Percentiles rank a stretch among this genome's conserved stretches.
Conservation (phyloP, 2,113 vertebrate genomes). For the Eurypyga helias region DNA sequence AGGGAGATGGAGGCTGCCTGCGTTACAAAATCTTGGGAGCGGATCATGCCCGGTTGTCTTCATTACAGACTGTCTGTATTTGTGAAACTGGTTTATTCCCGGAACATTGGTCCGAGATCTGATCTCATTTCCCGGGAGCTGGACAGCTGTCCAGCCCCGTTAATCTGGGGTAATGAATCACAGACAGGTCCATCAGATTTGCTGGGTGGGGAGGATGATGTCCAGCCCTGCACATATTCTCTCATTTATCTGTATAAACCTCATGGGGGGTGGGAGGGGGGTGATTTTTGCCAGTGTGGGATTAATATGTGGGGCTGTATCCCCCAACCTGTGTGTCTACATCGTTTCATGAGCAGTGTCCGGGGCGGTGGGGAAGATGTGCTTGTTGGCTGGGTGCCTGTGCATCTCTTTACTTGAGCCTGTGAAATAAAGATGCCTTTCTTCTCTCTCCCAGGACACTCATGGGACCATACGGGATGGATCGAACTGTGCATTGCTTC, state of each 20-base stretch:
- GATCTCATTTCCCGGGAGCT: constrained; percentile 48
- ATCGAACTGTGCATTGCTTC: constrained; percentile 83
- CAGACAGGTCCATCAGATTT: constrained; percentile 52
- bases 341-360: fast-evolving
- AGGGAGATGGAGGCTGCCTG: neutral
- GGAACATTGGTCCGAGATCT: neutral
- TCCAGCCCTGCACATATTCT: constrained; percentile 2
- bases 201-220: constrained; percentile 50
- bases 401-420: neutral
- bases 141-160: constrained; percentile 45
- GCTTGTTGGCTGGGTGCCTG: neutral
- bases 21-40: neutral
- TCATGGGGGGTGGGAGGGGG: neutral
- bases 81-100: neutral
- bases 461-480: constrained; percentile 89
- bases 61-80: neutral
- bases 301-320: fast-evolving
- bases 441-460: constrained; percentile 81
- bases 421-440: neutral
- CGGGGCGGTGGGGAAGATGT: fast-evolving
- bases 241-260: neutral
- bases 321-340: neutral
- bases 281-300: neutral
- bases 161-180: constrained; percentile 60
- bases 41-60: fast-evolving